phyloP scores from a whole-genome alignment of 2,113 vertebrate species.

The Alosa alosa region DNA sequence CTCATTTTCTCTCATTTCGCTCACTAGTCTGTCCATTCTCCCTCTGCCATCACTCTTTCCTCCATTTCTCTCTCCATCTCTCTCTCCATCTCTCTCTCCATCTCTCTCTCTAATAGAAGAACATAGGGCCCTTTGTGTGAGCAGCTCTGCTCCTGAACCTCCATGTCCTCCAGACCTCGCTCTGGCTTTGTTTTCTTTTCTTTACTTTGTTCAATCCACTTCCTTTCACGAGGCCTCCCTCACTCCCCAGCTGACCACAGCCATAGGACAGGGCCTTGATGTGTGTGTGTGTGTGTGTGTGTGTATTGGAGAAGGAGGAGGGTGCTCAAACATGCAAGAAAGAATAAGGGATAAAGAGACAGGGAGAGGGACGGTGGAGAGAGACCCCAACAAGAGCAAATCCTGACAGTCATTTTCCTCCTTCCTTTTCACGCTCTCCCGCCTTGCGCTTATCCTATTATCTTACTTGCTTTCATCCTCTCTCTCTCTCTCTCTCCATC shows the following conservation, averaged over 20 bases:
- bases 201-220: constrained; percentile 57
- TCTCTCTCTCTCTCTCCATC: not conserved
- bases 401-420: not conserved
- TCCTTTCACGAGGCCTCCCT: constrained; percentile 51
- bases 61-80: not conserved
- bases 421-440: not conserved
- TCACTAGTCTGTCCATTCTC: not conserved
- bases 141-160: constrained; percentile 51
- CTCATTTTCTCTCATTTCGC: not conserved
- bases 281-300: not conserved
- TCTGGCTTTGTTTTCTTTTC: constrained; percentile 57
- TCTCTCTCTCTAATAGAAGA: constrained; percentile 1
- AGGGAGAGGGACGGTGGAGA: not conserved
- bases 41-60: no score
- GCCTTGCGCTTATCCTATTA: not conserved
- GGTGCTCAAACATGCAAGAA: not conserved
- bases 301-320: not conserved
- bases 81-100: not conserved
- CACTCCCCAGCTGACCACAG: not conserved
- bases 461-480: not conserved
- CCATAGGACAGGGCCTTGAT: not conserved
- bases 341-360: not conserved
- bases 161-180: constrained; percentile 51
- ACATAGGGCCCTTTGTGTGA: constrained; percentile 68
- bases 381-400: no score